phyloP scores from a whole-genome alignment of 2,888 invertebrate species.

The Prenolepis imparis region DNA sequence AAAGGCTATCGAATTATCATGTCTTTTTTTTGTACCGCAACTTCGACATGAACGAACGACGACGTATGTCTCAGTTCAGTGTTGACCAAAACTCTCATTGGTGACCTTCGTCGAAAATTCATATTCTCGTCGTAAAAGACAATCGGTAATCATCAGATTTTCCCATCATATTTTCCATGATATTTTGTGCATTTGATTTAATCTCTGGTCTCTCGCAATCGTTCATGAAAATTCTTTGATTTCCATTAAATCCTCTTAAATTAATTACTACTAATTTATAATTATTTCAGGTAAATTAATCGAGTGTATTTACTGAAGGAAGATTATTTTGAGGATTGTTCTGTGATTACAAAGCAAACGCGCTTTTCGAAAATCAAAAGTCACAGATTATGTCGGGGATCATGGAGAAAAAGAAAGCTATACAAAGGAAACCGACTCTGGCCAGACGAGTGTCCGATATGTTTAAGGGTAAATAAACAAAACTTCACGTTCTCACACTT shows the following conservation, averaged over 20 bases:
- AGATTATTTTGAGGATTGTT: background rate
- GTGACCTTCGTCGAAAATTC: constrained; percentile 59
- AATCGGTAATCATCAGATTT: background rate
- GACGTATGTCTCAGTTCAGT: constrained; percentile 68
- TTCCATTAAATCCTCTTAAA: no score
- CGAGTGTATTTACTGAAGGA: background rate
- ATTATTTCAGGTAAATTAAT: constrained; percentile 13
- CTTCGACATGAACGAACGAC: constrained; percentile 69
- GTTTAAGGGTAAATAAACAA: constrained; percentile 80
- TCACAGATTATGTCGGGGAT: constrained; percentile 63
- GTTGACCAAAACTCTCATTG: constrained; percentile 56
- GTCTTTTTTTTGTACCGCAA: constrained; percentile 63
- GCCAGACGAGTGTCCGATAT: constrained; percentile 83
- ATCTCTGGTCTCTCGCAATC: background rate
- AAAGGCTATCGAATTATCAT: constrained; percentile 73
- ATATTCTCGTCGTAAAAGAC: constrained; percentile 12
- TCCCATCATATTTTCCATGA: background rate
- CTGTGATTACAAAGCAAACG: background rate
- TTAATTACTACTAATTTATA: background rate
- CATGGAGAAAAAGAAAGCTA: constrained; percentile 69
- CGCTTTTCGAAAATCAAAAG: constrained; percentile 56
- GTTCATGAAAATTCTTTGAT: background rate
- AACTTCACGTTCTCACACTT: background rate
- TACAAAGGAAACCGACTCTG: constrained; percentile 79
- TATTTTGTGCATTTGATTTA: background rate